Evolutionary conservation across 2,113 vertebrate species (phyloP).

Genomic region (Laticauda laticaudata): DNA sequence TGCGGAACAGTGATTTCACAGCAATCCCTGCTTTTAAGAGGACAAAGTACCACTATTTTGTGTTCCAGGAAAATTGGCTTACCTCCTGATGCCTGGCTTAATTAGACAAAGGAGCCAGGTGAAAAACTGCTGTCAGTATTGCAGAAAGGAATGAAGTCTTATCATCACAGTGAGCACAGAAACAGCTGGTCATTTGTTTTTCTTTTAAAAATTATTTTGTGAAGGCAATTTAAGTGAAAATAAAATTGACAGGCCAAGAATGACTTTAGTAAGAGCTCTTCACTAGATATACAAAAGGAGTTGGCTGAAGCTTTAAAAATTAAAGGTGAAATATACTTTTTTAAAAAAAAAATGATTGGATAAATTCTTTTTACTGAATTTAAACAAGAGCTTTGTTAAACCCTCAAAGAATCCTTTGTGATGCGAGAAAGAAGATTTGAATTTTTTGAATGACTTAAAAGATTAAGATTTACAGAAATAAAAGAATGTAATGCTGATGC

Average conservation of each 20-base stretch:
- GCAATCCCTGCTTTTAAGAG: not conserved
- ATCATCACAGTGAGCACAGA: not conserved
- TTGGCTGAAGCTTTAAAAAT: not conserved
- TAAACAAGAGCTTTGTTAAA: not conserved
- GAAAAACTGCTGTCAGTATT: not conserved
- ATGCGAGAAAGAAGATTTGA: not conserved
- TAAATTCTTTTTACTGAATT: not conserved
- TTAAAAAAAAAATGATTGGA: not conserved
- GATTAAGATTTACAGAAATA: not conserved
- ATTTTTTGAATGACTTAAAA: not conserved
- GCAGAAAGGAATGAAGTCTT: not conserved
- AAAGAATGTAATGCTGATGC: not conserved
- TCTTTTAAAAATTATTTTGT: not conserved
- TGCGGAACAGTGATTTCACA: not conserved
- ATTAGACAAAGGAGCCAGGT: not conserved
- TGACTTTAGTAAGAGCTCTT: not conserved
- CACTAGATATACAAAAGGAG: not conserved
- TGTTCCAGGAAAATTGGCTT: not conserved
- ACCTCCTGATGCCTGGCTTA: not conserved
- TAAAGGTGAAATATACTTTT: not conserved
- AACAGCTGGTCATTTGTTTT: not conserved
- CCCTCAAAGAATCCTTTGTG: not conserved
- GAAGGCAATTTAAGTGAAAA: not conserved
- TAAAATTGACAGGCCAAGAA: not conserved
- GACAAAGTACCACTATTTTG: not conserved